Percentiles rank a stretch among this genome's conserved stretches.
phyloP scores from a whole-genome alignment of 2,113 vertebrate genomes.

The Lipophrys pholis region DNA sequence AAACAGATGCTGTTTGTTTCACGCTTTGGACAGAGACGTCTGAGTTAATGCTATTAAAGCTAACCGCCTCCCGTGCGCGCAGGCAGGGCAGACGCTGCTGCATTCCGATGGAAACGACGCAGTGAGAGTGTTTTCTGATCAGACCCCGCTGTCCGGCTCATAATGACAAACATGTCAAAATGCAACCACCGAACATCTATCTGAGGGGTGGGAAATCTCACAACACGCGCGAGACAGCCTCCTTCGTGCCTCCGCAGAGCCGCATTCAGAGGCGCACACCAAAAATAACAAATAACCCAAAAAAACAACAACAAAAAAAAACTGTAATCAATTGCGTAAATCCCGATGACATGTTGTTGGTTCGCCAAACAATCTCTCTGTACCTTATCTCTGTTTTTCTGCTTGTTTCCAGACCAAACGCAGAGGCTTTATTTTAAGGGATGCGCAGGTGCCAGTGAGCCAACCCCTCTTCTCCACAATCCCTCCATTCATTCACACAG shows the following conservation, averaged over 20 bases:
- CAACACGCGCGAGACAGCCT: background rate
- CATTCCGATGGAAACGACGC: constrained; percentile 84
- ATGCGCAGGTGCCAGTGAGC: constrained; percentile 69
- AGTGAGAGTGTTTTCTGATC: constrained; percentile 57
- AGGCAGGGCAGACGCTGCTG: constrained; percentile 54
- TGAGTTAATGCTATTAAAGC: constrained; percentile 51
- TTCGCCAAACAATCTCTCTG: background rate
- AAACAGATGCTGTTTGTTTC: constrained; percentile 40
- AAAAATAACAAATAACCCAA: no score
- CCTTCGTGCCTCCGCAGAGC: constrained; percentile 23
- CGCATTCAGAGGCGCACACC: background rate
- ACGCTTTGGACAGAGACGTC: constrained; percentile 54
- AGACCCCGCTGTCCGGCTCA: constrained; percentile 38
- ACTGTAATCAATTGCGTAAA: constrained; percentile 25
- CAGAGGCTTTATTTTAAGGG: constrained; percentile 44
- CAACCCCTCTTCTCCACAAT: constrained; percentile 29
- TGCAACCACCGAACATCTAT: constrained; percentile 18
- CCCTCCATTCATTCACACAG: constrained; percentile 54
- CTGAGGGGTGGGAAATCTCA: constrained; percentile 12
- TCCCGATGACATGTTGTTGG: constrained; percentile 14
- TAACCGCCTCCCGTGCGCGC: constrained; percentile 43
- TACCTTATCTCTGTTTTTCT: background rate
- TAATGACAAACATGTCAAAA: constrained; percentile 30
- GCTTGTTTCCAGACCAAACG: constrained; percentile 46
- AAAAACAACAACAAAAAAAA: no score